Percentiles rank a stretch among this genome's conserved stretches.
These are phyloP conservation scores for Mareca strepera DNA, from an alignment of 2,797 vertebrate genomes.

Conservation along the genomic window DNA sequence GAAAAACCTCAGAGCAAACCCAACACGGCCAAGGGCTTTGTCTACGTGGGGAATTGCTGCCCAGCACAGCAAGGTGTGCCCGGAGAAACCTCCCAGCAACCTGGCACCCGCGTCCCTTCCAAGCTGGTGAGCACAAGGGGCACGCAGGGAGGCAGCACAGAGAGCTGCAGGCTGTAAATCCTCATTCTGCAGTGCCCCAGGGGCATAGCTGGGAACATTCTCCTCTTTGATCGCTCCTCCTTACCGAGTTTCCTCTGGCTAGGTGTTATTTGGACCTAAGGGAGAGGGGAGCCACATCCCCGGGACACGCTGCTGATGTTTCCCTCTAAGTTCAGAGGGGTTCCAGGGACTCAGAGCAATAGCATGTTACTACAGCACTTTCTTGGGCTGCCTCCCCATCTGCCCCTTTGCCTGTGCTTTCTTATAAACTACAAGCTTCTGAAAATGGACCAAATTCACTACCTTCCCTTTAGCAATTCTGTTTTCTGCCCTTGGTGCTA, in stretches of 20 bases:
- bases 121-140: background rate
- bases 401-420: background rate
- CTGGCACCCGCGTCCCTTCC: background rate
- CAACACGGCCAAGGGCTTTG: background rate
- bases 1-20: background rate
- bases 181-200: fast-evolving
- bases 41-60: background rate
- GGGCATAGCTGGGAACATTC: background rate
- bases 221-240: background rate
- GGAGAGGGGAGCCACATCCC: background rate
- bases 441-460: background rate
- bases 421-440: background rate
- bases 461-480: background rate
- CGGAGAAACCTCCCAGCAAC: background rate
- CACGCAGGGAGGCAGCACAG: background rate
- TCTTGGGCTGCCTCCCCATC: background rate
- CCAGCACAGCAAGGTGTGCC: no score
- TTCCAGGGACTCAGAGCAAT: slow-evolving; percentile 2
- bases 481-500: background rate
- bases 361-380: slow-evolving; percentile 10
- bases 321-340: background rate
- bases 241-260: background rate
- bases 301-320: fast-evolving
- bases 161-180: background rate
- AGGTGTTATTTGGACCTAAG: background rate